A percentile compares a stretch with the other conserved stretches of the same genome.
phyloP scores from a whole-genome alignment of 2,113 vertebrate species.

The Dasyornis broadbenti region DNA sequence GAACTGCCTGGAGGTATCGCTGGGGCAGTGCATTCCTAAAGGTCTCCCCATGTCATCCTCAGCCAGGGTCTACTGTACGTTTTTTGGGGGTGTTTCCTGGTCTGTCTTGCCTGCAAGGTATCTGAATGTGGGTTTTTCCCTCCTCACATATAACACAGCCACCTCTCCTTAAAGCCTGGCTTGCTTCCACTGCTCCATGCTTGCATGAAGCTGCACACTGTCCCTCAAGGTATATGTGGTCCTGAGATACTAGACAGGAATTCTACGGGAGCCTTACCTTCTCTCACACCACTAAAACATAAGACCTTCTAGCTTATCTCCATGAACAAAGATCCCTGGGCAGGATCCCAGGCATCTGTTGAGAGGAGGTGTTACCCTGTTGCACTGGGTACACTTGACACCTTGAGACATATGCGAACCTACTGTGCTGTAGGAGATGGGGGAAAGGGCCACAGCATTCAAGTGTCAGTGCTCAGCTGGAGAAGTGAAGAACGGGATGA shows the following conservation, averaged over 20 bases:
- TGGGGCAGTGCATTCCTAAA: neutral
- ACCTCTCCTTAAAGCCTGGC: neutral
- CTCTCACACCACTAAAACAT: neutral
- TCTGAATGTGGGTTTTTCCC: neutral
- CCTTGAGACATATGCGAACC: neutral
- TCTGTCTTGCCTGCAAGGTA: neutral
- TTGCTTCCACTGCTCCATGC: fast-evolving
- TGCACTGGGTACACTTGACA: neutral
- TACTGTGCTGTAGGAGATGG: neutral
- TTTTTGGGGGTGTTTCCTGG: neutral
- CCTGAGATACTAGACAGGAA: neutral
- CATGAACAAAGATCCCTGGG: neutral
- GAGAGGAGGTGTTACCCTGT: neutral
- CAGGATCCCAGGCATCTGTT: neutral
- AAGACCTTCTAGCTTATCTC: neutral
- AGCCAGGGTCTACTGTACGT: neutral
- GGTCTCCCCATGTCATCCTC: neutral
- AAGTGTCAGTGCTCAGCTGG: neutral
- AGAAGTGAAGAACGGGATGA: neutral
- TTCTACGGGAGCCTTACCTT: neutral
- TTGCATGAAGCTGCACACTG: neutral
- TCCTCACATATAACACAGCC: neutral
- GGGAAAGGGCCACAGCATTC: neutral
- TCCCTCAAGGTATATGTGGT: neutral
- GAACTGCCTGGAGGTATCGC: neutral